Conservation (phyloP, 2,797 vertebrate genomes). For the Podargus strigoides region DNA sequence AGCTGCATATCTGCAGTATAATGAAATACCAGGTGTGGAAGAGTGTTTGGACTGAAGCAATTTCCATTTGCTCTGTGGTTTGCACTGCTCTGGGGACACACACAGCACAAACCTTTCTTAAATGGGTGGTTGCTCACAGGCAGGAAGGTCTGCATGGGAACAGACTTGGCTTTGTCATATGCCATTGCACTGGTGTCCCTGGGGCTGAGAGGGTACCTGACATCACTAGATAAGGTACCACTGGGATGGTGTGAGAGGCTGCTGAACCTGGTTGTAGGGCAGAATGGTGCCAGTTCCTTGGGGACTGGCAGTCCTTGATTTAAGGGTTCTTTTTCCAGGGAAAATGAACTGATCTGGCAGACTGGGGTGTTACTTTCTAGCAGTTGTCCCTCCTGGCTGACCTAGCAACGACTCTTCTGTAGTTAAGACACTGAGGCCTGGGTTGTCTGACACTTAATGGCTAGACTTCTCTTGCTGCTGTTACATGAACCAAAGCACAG, state of each 20-base stretch:
- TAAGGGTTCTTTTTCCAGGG: background rate
- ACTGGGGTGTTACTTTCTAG: background rate
- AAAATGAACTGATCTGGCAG: background rate
- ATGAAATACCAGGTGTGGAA: conserved; percentile 48
- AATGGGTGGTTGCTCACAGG: background rate
- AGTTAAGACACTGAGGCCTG: background rate
- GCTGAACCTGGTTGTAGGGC: rapidly evolving
- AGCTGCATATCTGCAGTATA: background rate
- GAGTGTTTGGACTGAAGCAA: background rate
- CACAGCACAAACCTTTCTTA: background rate
- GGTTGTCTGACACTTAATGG: background rate
- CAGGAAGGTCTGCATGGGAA: background rate
- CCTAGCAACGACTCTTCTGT: background rate
- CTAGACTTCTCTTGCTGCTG: background rate
- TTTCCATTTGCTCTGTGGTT: conserved; percentile 22
- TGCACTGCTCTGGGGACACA: background rate
- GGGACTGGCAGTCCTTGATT: background rate
- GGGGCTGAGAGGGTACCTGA: background rate
- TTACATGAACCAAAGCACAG: background rate
- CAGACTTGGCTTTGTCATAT: background rate
- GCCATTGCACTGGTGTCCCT: background rate
- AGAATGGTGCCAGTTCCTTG: background rate
- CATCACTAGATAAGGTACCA: background rate
- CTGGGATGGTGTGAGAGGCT: background rate
- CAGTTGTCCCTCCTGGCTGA: background rate